These are phyloP conservation scores for Peromyscus maniculatus DNA, from an alignment of 2,113 vertebrate genomes.

Conservation along the genomic window DNA sequence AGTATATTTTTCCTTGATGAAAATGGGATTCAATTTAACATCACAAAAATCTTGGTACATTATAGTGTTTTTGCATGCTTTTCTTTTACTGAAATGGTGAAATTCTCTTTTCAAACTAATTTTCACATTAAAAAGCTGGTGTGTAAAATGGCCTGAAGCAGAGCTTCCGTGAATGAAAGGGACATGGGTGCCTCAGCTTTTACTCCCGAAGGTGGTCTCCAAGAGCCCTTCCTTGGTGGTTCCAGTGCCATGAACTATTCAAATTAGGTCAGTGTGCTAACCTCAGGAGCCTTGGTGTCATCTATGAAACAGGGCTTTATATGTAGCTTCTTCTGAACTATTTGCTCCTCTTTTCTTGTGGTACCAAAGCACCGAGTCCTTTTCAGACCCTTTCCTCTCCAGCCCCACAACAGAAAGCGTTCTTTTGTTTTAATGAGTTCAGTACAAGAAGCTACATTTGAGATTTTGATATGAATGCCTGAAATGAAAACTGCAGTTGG, in stretches of 20 bases:
- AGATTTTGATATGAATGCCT: neutral
- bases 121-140: neutral
- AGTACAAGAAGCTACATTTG: conserved; percentile 25
- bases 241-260: neutral
- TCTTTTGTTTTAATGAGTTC: conserved; percentile 48
- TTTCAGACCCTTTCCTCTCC: neutral
- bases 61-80: neutral
- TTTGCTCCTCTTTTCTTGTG: neutral
- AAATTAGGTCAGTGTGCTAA: neutral
- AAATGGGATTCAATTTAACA: conserved; percentile 20
- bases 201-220: neutral
- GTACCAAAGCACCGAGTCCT: neutral
- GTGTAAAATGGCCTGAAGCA: neutral
- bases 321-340: neutral
- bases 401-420: conserved; percentile 5
- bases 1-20: neutral
- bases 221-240: neutral
- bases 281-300: neutral
- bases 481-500: neutral
- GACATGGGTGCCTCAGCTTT: neutral
- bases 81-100: neutral
- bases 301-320: neutral
- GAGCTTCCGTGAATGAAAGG: neutral
- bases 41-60: neutral
- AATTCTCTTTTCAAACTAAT: neutral